These are phyloP conservation scores for Acanthiza pusilla DNA, from an alignment of 2,797 vertebrate genomes.

Conservation along the genomic window DNA sequence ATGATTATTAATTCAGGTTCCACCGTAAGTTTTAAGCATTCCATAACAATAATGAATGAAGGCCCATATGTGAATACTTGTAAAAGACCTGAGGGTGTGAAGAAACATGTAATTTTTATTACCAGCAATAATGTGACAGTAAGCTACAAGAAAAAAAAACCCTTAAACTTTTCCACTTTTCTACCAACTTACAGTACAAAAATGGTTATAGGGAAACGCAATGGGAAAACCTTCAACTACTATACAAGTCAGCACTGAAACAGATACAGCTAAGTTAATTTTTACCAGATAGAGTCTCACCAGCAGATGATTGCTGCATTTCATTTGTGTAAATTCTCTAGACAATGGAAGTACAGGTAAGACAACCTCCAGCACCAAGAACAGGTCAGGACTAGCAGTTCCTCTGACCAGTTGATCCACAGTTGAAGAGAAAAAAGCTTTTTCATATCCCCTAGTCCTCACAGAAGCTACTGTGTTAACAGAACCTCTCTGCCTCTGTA, in stretches of 20 bases:
- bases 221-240: not conserved
- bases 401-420: not conserved
- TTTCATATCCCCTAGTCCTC: not conserved
- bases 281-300: not conserved
- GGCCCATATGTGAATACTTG: not conserved
- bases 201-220: not conserved
- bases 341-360: not conserved
- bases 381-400: not conserved
- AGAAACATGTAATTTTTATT: not conserved
- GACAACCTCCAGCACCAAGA: rapidly evolving
- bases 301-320: not conserved
- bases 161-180: not conserved
- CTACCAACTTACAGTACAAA: not conserved
- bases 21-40: not conserved
- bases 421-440: not conserved
- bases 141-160: not conserved
- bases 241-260: not conserved
- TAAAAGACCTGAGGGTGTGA: not conserved
- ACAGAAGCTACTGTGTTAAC: not conserved
- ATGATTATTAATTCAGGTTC: not conserved
- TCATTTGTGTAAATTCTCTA: rapidly evolving
- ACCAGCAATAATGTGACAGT: not conserved
- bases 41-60: not conserved
- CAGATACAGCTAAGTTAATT: not conserved
- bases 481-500: not conserved